A percentile compares a stretch with the other conserved stretches of the same genome.
phyloP scores from a whole-genome alignment of 2,113 vertebrate genomes.

The Xiphophorus maculatus region DNA sequence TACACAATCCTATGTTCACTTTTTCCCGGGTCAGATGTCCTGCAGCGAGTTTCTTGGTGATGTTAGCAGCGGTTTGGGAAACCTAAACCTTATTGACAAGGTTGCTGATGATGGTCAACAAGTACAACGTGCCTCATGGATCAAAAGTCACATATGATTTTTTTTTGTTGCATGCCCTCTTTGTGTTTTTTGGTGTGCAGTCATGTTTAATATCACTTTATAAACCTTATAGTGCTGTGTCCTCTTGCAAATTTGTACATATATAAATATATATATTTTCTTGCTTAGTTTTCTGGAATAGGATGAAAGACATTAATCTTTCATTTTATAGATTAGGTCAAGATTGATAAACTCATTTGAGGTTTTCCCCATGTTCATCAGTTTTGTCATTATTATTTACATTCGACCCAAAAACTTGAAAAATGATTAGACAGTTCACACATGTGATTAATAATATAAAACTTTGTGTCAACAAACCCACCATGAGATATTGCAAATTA shows the following conservation, averaged over 20 bases:
- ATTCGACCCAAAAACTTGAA: slow-evolving; percentile 61
- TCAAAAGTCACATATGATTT: slow-evolving; percentile 7
- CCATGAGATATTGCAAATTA: slow-evolving; percentile 35
- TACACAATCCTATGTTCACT: slow-evolving; percentile 9
- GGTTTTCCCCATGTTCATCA: slow-evolving; percentile 40
- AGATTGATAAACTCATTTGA: slow-evolving; percentile 30
- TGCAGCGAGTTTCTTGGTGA: slow-evolving; percentile 66
- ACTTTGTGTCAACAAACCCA: slow-evolving; percentile 54
- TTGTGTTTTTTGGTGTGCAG: background rate
- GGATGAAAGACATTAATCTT: slow-evolving; percentile 34
- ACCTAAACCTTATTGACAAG: slow-evolving; percentile 83
- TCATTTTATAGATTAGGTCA: slow-evolving; percentile 22
- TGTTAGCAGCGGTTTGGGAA: slow-evolving; percentile 69
- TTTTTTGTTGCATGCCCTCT: background rate
- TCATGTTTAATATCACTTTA: background rate
- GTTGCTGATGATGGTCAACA: slow-evolving; percentile 68
- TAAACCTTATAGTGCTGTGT: background rate
- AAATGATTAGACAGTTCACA: slow-evolving; percentile 36
- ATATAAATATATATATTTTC: too few species aligned
- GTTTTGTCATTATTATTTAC: slow-evolving; percentile 62
- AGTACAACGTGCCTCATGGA: slow-evolving; percentile 55
- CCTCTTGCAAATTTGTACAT: too few species aligned
- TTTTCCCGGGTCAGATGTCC: slow-evolving; percentile 60
- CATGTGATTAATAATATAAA: slow-evolving; percentile 65
- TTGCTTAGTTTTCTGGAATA: slow-evolving; percentile 6